phyloP scores from a whole-genome alignment of 1,140 invertebrate species.

The Drosophila sproati region DNA sequence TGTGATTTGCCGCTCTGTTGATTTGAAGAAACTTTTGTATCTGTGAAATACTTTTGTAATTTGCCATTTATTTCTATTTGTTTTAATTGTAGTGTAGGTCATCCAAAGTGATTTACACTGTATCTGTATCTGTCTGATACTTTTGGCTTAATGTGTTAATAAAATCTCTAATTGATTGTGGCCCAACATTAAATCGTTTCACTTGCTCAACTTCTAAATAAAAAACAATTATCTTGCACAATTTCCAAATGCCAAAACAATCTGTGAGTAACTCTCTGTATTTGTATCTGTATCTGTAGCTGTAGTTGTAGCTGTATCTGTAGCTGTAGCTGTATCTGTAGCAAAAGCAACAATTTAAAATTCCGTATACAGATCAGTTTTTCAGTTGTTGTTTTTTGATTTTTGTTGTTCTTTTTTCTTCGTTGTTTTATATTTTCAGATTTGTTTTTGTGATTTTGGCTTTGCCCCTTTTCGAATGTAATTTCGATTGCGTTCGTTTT shows the following conservation, averaged over 20 bases:
- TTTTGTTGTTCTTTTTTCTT: neutral
- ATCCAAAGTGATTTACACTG: neutral
- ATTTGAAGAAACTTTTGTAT: neutral
- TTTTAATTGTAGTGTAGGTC: neutral
- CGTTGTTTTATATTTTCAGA: slow-evolving; percentile 13
- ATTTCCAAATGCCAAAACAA: slow-evolving; percentile 38
- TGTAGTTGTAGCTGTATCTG: too few species aligned
- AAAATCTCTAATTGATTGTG: slow-evolving; percentile 34
- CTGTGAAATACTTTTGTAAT: neutral
- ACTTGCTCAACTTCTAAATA: slow-evolving; percentile 49
- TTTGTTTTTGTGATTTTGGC: slow-evolving; percentile 39
- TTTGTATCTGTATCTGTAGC: slow-evolving; percentile 28
- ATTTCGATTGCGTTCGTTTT: slow-evolving; percentile 54
- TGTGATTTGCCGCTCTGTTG: neutral
- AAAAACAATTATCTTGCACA: slow-evolving; percentile 43
- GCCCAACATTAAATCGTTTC: slow-evolving; percentile 59
- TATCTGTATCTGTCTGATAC: slow-evolving; percentile 9
- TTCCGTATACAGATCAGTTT: slow-evolving; percentile 47
- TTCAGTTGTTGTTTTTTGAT: slow-evolving; percentile 7
- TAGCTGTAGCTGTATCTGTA: too few species aligned
- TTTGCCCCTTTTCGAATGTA: slow-evolving; percentile 72
- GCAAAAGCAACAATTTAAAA: slow-evolving; percentile 3
- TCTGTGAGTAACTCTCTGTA: slow-evolving; percentile 31
- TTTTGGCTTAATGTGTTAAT: slow-evolving; percentile 34
- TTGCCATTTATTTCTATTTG: neutral